Base-by-base conservation (phyloP, 2,888 invertebrate species). In the Chaitophorus viminalis region DNA sequence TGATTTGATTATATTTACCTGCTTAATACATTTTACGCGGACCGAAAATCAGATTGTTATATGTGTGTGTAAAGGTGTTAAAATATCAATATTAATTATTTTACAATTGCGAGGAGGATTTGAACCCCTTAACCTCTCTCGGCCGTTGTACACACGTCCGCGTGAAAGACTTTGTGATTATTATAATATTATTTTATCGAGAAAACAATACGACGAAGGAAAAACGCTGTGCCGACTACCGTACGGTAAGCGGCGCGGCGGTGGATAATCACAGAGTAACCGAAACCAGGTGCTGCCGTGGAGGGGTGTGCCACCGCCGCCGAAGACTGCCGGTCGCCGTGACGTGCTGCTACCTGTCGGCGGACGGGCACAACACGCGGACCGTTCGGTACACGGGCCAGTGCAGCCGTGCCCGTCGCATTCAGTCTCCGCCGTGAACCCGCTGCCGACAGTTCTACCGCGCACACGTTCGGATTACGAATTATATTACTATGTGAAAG, bases 381-480 rank as follows among this genome's bases (percentile, higher is more conserved):
- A 87, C 70, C 74, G 14, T 60, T 14, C 29, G 25, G 79, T 18
- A 17, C 74, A 31, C 79, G 78, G 87, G 39, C 86, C 86, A 87
- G 86, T 87, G 78, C 8, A 54, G 33, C 79, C 72, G 86, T 72
- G 86, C 72, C 85, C 33, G 81, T 74, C 79, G 72, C 79, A 29
- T 74, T 87, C 79, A 81, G 87, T 87, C 79, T 79, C 74, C 87
- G 87, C 74, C 79, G 87, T 46, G 81, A 87, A 87, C n/a, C 79
- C 87, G 81, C 9, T 31, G 72, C 25, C 79, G 87, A 74, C 60
- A 60, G 87, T 87, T 65, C 74, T 79, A 17, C 79, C 87, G 79
- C 60, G 52, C 72, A 21, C 11, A 11, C 85, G 78, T 72, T 33
- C 68, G 76, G 84, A 75, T 83, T 60, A 75, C 83, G 72, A 25